Conservation (phyloP, 2,113 vertebrate genomes). For the Sorex araneus region DNA sequence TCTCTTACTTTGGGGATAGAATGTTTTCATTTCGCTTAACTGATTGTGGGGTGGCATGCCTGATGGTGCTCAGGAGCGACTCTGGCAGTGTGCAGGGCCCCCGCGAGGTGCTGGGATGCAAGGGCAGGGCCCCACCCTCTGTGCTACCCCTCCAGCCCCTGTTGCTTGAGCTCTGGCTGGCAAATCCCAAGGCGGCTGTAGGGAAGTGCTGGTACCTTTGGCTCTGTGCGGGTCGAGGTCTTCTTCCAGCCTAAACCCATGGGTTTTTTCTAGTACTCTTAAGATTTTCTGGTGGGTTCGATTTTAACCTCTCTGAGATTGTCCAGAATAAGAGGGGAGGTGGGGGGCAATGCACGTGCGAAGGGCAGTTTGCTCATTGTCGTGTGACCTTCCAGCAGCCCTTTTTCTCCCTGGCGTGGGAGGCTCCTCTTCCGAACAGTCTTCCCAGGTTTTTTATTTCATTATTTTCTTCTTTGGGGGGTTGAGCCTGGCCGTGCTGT, state of each 20-base stretch:
- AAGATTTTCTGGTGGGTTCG: conserved; percentile 13
- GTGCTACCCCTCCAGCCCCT: not conserved
- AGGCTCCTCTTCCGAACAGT: not conserved
- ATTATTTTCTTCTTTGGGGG: too few relatives aligned
- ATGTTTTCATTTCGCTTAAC: too few relatives aligned
- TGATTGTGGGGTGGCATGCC: too few relatives aligned
- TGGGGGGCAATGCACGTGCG: not conserved
- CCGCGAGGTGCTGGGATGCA: too few relatives aligned
- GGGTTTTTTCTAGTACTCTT: conserved; percentile 49
- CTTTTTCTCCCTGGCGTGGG: not conserved
- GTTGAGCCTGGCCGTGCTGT: too few relatives aligned
- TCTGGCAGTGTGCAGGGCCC: too few relatives aligned
- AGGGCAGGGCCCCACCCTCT: too few relatives aligned
- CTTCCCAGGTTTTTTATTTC: not conserved
- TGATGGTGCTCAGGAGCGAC: too few relatives aligned
- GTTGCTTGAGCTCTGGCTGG: conserved; percentile 54
- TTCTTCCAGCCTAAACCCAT: not conserved
- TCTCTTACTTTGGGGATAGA: too few relatives aligned
- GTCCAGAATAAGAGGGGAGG: not conserved
- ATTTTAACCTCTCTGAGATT: conserved; percentile 13
- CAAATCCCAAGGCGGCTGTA: not conserved
- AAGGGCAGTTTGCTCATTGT: not conserved
- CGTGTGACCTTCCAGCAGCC: not conserved
- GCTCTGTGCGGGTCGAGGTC: not conserved
- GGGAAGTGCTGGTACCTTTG: conserved; percentile 34